Conservation (phyloP, 2,888 invertebrate genomes). For the Drosophila acutilabella region DNA sequence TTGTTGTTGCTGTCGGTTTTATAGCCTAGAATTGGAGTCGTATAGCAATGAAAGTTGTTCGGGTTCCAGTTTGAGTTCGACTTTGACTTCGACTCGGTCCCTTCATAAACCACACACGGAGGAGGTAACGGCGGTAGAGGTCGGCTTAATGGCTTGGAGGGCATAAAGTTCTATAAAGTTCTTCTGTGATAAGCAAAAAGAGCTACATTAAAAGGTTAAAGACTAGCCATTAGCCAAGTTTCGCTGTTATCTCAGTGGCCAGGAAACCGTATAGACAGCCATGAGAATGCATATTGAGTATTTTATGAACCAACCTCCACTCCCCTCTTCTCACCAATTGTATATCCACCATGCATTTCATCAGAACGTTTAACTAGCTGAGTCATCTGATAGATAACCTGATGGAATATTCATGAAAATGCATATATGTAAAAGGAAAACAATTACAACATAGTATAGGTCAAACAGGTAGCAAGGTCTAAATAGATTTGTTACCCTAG, state of each 20-base stretch:
- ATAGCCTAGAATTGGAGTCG: slow-evolving; percentile 57
- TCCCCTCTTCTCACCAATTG: background rate
- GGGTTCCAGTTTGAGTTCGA: slow-evolving; percentile 20
- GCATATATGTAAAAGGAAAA: slow-evolving; percentile 25
- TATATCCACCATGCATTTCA: slow-evolving; percentile 47
- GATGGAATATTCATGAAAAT: slow-evolving; percentile 60
- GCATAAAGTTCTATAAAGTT: slow-evolving; percentile 64
- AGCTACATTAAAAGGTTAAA: slow-evolving; percentile 77
- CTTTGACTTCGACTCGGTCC: slow-evolving; percentile 25
- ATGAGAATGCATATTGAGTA: slow-evolving; percentile 61
- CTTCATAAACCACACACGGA: slow-evolving; percentile 60
- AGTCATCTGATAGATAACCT: slow-evolving; percentile 62
- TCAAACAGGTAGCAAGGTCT: slow-evolving; percentile 58
- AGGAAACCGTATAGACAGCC: slow-evolving; percentile 35
- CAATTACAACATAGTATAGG: slow-evolving; percentile 48
- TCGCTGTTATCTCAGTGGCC: slow-evolving; percentile 53
- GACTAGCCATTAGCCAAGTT: slow-evolving; percentile 78
- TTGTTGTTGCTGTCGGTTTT: slow-evolving; percentile 32
- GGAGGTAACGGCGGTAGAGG: slow-evolving; percentile 30
- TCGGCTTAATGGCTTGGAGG: slow-evolving; percentile 53
- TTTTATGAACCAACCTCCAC: slow-evolving; percentile 1
- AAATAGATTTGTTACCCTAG: slow-evolving; percentile 58
- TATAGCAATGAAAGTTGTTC: slow-evolving; percentile 54
- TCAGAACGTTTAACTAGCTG: slow-evolving; percentile 69
- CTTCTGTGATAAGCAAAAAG: slow-evolving; percentile 65